Evolutionary conservation across 2,888 invertebrate genomes (phyloP), one percentile per base, ranked within the genome.

Genomic region (Acanthosepion esculentum): DNA sequence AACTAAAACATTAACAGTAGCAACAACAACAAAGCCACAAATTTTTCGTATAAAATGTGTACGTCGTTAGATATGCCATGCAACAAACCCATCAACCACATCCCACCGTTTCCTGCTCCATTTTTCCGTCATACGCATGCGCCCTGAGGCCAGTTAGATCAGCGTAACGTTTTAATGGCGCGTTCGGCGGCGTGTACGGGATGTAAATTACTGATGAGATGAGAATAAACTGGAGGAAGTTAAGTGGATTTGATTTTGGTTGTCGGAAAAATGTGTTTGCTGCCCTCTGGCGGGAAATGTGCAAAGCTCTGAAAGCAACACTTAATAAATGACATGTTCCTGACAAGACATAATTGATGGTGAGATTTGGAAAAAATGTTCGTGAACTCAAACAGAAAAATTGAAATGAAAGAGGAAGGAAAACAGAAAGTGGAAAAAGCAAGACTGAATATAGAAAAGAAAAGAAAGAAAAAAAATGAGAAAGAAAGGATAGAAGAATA

Each of bases 171-270:
- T 78, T 78, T 78, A 78, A 78, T 78, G 78, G 78, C 33, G 78
- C 78, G n/a, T 78, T 78, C n/a, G 78, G n/a, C 78, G n/a, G 78
- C n/a, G 78, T 33, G 78, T 78, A 78, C 78, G 78, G n/a, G 78
- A 78, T 78, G 78, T n/a, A 78, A 78, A 78, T 78, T 78, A n/a
- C 78, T n/a, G 78, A 78, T 78, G 78, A 78, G n/a, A 78, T 78
- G 78, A 78, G 78, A 78, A 78, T 78, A 78, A 78, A 78, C 78
- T n/a, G n/a, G 78, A 78, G 78, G 78, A 78, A 78, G 78, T 78
- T 78, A 78, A 78, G 78, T 78, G 78, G 78, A 78, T 78, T 78
- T 78, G 78, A 78, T 78, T 78, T 78, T 78, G 78, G 78, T 78
- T 78, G 78, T 78, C 78, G 78, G 78, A n/a, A 78, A 78, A 78